Evolutionary conservation across 2,113 vertebrate species (phyloP), one percentile per base, ranked within the genome.

Genomic region (Notechis scutatus): DNA sequence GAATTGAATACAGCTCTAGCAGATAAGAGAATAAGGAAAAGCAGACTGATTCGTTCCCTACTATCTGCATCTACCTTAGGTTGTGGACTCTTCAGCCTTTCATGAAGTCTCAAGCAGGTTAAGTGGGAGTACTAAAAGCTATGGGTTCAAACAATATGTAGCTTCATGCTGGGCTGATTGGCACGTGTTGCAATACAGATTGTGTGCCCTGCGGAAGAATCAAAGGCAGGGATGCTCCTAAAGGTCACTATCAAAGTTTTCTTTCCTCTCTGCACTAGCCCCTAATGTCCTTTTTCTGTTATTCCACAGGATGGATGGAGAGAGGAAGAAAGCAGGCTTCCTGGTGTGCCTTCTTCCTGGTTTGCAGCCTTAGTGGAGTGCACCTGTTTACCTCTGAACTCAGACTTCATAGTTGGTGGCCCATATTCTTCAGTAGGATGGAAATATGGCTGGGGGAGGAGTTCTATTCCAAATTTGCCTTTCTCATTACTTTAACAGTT

Each of bases 141-240:
- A 34, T 54, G 21, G 87, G 54, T 55, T 52, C 18, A 26, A n/a
- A 26, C 4, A 54, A 55, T 54, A n/a, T 2, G 26, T 86, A 64
- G n/a, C 2, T 52, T 45, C 91, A 81, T 52, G 50, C 91, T 74
- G 89, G 50, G 81, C 20, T 88, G 93, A 92, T 91, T 96, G 92
- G 95, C 96, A 95, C 91, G 93, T 94, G 0, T 91, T 93, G 92
- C 87, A 88, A 93, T 94, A 90, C 42, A 91, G 14, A 91, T 94
- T 90, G 91, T 94, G 47, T 94, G 52, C 12, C 1, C 81, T 20
- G 57, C 45, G 21, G 47, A 85, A 18, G 56, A 90, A 94, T 94
- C 93, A 94, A 91, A 92, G 56, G 23, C 91, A 42, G 29, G 23
- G 26, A 61, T 64, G 55, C 18, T 85, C n/a, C 42, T 42, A 15